These are phyloP conservation scores for Apocrypta bakeri DNA, from an alignment of 1,140 invertebrate genomes.

Conservation along the genomic window DNA sequence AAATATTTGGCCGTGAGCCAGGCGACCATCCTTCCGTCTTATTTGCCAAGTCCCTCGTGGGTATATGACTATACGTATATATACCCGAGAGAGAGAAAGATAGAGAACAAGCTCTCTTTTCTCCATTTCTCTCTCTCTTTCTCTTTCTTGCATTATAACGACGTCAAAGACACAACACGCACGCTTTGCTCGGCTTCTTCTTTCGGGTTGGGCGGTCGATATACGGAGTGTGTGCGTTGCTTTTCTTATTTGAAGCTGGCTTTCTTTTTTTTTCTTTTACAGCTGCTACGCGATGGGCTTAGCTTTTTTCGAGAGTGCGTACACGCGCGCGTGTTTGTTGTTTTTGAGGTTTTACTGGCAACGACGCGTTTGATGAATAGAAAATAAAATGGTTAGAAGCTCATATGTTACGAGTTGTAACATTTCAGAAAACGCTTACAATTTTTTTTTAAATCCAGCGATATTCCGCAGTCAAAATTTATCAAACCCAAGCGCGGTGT, in stretches of 20 bases:
- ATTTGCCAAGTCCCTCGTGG: slow-evolving; percentile 32
- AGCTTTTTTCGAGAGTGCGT: background rate
- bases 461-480: too few relatives aligned
- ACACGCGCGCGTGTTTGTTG: background rate
- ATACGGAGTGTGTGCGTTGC: background rate
- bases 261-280: background rate
- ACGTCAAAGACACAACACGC: slow-evolving; percentile 24
- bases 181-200: slow-evolving; percentile 23
- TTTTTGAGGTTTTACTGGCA: background rate
- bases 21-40: slow-evolving; percentile 33
- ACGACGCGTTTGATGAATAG: background rate
- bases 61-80: background rate
- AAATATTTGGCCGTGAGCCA: slow-evolving; percentile 43
- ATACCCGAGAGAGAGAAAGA: background rate
- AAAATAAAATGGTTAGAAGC: too few relatives aligned
- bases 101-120: too few relatives aligned
- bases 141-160: slow-evolving; percentile 38
- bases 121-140: slow-evolving; percentile 22
- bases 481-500: too few relatives aligned
- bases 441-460: too few relatives aligned
- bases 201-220: background rate
- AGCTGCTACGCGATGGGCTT: background rate
- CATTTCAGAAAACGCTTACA: too few relatives aligned
- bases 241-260: background rate
- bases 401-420: too few relatives aligned